Percentiles rank a stretch among this genome's conserved stretches.
Conservation (phyloP, 2,888 invertebrate genomes). For the Hecatera dysodea region DNA sequence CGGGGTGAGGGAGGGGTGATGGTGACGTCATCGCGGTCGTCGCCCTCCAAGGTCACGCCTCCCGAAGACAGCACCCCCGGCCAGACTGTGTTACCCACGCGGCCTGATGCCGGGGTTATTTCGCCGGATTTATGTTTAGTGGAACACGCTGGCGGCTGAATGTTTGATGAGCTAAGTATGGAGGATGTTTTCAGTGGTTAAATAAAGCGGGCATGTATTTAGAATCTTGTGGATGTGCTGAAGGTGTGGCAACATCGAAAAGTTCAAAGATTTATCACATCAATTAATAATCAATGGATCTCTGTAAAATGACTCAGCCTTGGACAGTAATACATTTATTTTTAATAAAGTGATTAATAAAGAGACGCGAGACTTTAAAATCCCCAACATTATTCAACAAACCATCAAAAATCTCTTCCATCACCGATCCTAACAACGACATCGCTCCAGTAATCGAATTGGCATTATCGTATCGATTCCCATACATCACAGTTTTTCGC, state of each 20-base stretch:
- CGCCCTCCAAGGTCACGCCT: constrained; percentile 71
- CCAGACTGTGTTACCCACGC: constrained; percentile 62
- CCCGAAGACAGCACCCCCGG: constrained; percentile 72
- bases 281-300: no score
- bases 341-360: background rate
- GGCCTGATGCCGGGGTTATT: constrained; percentile 46
- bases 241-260: background rate
- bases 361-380: background rate
- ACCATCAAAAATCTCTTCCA: constrained; percentile 1
- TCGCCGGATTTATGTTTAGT: constrained; percentile 30
- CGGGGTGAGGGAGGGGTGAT: constrained; percentile 23
- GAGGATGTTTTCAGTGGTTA: constrained; percentile 16
- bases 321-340: background rate
- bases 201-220: background rate
- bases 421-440: constrained; percentile 13
- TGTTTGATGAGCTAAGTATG: constrained; percentile 37
- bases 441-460: constrained; percentile 23
- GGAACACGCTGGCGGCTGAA: constrained; percentile 31
- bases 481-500: constrained; percentile 24
- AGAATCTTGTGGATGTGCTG: background rate
- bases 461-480: constrained; percentile 39
- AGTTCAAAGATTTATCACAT: background rate
- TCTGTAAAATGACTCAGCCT: background rate
- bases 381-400: background rate
- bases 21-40: constrained; percentile 80